Conservation (phyloP, 35 echinoderm and acorn worm species). For the Ophioderma brevispina region DNA sequence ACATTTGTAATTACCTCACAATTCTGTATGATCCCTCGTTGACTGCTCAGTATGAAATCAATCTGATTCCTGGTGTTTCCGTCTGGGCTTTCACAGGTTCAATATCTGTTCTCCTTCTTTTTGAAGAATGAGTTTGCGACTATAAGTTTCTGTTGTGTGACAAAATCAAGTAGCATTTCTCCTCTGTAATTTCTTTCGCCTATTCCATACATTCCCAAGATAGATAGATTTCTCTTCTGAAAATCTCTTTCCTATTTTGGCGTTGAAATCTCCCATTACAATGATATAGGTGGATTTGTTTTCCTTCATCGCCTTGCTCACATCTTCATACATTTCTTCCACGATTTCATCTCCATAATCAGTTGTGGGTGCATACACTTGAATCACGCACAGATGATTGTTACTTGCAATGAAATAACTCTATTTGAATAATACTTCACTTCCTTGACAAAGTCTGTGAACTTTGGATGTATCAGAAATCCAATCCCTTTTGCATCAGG, state of each 20-base stretch:
- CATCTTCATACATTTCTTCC: constrained; percentile 16
- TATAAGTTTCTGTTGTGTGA: background rate
- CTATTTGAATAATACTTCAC: constrained; percentile 4
- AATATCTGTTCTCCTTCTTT: constrained; percentile 25
- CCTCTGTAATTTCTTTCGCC: constrained; percentile 38
- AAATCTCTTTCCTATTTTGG: constrained; percentile 7
- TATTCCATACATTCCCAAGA: constrained; percentile 17
- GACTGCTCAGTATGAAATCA: constrained; percentile 7
- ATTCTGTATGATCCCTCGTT: constrained; percentile 6
- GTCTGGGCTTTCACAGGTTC: constrained; percentile 38
- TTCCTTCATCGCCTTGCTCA: background rate
- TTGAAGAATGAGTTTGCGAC: constrained; percentile 17
- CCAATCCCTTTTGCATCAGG: constrained; percentile 15
- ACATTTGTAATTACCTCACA: background rate
- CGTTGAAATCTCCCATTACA: constrained; percentile 26
- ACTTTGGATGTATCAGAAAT: constrained; percentile 16
- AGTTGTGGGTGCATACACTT: constrained; percentile 22
- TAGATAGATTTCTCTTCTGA: background rate
- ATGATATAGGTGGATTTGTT: background rate
- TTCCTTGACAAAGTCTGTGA: background rate
- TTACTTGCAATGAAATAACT: constrained; percentile 1
- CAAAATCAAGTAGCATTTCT: constrained; percentile 24
- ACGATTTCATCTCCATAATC: constrained; percentile 13
- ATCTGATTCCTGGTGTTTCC: constrained; percentile 3
- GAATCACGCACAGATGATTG: background rate